A percentile compares a stretch with the other conserved stretches of the same genome.
These are phyloP conservation scores for Chirona hameri DNA, from an alignment of 2,888 invertebrate species.

Conservation along the genomic window DNA sequence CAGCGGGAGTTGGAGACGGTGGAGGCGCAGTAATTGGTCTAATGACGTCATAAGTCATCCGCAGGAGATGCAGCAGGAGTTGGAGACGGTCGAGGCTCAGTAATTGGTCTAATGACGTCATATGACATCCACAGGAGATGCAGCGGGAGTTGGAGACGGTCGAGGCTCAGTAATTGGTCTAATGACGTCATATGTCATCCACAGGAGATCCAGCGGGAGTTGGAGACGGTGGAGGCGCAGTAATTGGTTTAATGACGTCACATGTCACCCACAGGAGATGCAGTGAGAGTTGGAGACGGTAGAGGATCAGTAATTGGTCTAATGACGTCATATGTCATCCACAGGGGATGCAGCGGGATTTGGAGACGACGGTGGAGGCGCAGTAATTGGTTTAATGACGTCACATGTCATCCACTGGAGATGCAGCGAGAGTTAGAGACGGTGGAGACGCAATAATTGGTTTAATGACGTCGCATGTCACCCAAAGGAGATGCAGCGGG, in stretches of 20 bases:
- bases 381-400: no score
- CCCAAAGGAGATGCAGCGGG: no score
- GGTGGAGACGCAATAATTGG: not conserved
- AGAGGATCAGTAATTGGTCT: not conserved
- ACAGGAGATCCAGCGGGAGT: not conserved
- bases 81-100: not conserved
- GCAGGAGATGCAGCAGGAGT: not conserved
- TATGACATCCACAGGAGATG: no score
- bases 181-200: not conserved
- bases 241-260: no score
- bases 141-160: no score
- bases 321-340: no score
- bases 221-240: slow-evolving; percentile 5
- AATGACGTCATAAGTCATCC: not conserved
- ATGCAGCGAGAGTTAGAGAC: not conserved
- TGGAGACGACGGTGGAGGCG: no score
- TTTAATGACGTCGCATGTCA: no score
- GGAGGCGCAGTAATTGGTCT: not conserved
- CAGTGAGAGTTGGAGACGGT: not conserved
- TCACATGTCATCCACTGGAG: not conserved
- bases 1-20: not conserved
- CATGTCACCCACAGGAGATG: not conserved
- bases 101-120: not conserved
- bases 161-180: not conserved
- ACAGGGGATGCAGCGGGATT: no score